Percentiles rank a stretch among this genome's conserved stretches.
Evolutionary conservation across 2,113 vertebrate genomes (phyloP).

Genomic region (Zapornia atra): DNA sequence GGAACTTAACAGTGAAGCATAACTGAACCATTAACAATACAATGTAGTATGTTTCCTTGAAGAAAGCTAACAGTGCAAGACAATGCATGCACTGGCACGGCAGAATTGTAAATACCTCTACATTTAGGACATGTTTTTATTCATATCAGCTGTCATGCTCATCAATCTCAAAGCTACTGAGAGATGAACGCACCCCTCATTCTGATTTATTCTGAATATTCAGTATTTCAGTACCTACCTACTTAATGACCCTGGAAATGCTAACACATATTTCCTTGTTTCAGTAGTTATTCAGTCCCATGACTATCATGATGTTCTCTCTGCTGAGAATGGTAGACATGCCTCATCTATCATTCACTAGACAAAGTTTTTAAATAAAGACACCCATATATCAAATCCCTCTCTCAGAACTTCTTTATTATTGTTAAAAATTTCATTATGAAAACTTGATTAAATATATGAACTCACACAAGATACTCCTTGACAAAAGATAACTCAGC

Average conservation of each 20-base stretch:
- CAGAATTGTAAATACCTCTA: background rate
- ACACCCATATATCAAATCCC: background rate
- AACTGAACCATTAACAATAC: background rate
- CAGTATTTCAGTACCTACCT: background rate
- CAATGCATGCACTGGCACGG: background rate
- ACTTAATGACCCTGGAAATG: background rate
- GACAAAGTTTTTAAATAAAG: background rate
- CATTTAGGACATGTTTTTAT: background rate
- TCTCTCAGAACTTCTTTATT: background rate
- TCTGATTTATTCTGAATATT: background rate
- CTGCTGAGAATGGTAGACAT: background rate
- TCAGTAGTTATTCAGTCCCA: background rate
- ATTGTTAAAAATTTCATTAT: background rate
- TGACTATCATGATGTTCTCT: background rate
- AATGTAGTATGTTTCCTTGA: background rate
- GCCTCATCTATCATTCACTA: background rate
- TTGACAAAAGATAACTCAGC: background rate
- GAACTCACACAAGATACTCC: background rate
- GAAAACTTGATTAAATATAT: background rate
- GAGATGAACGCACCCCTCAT: background rate
- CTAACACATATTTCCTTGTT: background rate
- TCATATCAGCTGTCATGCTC: background rate
- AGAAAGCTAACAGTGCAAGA: background rate
- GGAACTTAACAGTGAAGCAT: background rate
- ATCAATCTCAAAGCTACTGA: background rate